Percentiles rank a stretch among this genome's conserved stretches.
Conservation (phyloP, 2,113 vertebrate genomes). For the Steatornis caripensis region DNA sequence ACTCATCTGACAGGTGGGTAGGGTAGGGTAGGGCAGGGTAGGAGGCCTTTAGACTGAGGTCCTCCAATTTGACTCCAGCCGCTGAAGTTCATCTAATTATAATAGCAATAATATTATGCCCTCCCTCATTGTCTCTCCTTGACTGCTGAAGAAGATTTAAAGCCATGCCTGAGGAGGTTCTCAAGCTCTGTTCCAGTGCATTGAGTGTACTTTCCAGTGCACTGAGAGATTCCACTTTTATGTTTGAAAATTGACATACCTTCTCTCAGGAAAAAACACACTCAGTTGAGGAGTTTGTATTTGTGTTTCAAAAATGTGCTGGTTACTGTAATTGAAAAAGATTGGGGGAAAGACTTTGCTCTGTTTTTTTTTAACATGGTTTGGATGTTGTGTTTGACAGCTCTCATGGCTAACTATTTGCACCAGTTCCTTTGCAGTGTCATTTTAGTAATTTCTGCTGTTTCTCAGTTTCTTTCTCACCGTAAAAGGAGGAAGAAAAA, state of each 20-base stretch:
- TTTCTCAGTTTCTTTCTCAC: not conserved
- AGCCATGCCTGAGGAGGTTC: not conserved
- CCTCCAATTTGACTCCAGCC: not conserved
- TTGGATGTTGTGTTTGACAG: not conserved
- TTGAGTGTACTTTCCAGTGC: not conserved
- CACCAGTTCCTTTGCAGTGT: not conserved
- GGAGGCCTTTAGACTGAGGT: not conserved
- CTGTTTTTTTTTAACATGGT: not conserved
- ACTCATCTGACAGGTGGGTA: not conserved
- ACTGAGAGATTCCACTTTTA: not conserved
- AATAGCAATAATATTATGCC: not conserved
- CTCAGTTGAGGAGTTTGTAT: not conserved
- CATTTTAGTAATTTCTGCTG: not conserved
- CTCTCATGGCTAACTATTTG: not conserved
- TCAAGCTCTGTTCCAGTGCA: not conserved
- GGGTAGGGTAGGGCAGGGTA: not conserved
- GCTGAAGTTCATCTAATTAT: not conserved
- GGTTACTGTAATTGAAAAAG: not conserved
- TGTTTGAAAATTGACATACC: not conserved
- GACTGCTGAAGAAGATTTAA: not conserved
- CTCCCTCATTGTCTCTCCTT: not conserved
- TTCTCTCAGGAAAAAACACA: not conserved
- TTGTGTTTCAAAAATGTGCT: not conserved
- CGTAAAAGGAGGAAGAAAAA: not conserved
- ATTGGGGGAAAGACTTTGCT: not conserved